Base-by-base conservation (phyloP, 1,140 invertebrate species). In the Lasioglossum baleicum region DNA sequence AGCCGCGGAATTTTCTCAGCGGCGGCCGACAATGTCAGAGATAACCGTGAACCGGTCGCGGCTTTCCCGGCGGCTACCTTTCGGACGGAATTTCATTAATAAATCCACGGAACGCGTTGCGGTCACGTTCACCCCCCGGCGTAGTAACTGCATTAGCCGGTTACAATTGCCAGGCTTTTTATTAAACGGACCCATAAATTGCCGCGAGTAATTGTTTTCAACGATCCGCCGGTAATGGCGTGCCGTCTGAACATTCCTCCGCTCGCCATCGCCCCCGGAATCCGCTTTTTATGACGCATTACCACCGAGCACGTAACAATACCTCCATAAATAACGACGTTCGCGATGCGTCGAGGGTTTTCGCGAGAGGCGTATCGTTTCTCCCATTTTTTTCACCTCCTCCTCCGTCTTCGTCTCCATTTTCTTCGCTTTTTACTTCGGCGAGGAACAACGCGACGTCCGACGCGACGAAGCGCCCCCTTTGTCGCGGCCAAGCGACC, bases 281-380 rank as follows among this genome's bases (percentile, higher is more conserved):
- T 79, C 61, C 40, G 22, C 61, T 78, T 79, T 79, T 79, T 73
- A 79, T 73, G 69, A 79, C 69, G 48, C 76, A 73, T 79, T 79
- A 79, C 69, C 61, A 11, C 7, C 76, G 61, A 72, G 48, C 69
- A 58, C 61, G 76, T 79, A 79, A 79, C 76, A 79, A 79, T 79
- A 63, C 76, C 48, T 65, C 40, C 76, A 79, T 72, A 79, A 79
- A 79, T 79, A 73, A 79, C 76, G 35, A 79, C 76, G 31, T 53
- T 71, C 58, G 44, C 66, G 44, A 1, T 11, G 13, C 44, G 35
- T n/a, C 20, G 60, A 65, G 48, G 76, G 60, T 65, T 56, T 73
- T 72, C 76, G 48, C 48, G 68, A 60, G 15, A 56, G 22, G n/a
- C n/a, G n/a, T n/a, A n/a, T n/a, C n/a, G n/a, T n/a, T n/a, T n/a